Evolutionary conservation across 2,113 vertebrate genomes (phyloP).

Genomic region (Lipophrys pholis): DNA sequence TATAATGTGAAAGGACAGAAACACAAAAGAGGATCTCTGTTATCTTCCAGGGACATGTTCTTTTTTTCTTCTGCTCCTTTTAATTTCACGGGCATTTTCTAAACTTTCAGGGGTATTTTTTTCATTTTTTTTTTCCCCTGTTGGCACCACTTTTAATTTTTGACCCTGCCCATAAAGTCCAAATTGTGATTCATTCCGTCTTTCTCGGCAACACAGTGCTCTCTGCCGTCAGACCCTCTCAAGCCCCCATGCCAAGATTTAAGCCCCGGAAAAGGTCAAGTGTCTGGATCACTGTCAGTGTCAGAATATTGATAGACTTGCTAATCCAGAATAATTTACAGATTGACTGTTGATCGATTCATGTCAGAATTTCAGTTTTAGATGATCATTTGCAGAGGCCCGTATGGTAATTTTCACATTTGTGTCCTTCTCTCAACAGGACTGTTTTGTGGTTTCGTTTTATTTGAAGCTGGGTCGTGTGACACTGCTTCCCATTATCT

Average conservation of each 20-base stretch:
- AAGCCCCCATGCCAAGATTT: constrained; percentile 62
- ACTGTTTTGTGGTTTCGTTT: not conserved
- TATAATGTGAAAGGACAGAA: constrained; percentile 38
- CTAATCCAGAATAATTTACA: constrained; percentile 72
- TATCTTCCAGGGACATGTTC: constrained; percentile 25
- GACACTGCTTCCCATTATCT: constrained; percentile 55
- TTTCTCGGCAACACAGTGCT: constrained; percentile 28
- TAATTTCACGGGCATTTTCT: constrained; percentile 61
- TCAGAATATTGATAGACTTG: constrained; percentile 78
- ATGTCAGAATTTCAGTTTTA: constrained; percentile 14
- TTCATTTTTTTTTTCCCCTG: not conserved
- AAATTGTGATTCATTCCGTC: constrained; percentile 68
- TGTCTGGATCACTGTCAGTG: constrained; percentile 68
- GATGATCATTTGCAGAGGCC: constrained; percentile 14
- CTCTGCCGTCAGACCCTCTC: constrained; percentile 53
- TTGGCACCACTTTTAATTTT: constrained; percentile 51
- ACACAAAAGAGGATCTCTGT: constrained; percentile 45
- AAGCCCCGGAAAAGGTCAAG: constrained; percentile 80
- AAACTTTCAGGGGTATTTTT: constrained; percentile 54
- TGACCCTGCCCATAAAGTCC: constrained; percentile 68
- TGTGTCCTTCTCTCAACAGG: not conserved
- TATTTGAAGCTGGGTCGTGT: constrained; percentile 25
- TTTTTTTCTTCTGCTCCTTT: constrained; percentile 26
- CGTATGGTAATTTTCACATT: constrained; percentile 11
- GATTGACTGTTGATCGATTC: constrained; percentile 57